A percentile compares a stretch with the other conserved stretches of the same genome.
phyloP scores from a whole-genome alignment of 2,888 invertebrate species.

The Branchipolynoe longqiensis region DNA sequence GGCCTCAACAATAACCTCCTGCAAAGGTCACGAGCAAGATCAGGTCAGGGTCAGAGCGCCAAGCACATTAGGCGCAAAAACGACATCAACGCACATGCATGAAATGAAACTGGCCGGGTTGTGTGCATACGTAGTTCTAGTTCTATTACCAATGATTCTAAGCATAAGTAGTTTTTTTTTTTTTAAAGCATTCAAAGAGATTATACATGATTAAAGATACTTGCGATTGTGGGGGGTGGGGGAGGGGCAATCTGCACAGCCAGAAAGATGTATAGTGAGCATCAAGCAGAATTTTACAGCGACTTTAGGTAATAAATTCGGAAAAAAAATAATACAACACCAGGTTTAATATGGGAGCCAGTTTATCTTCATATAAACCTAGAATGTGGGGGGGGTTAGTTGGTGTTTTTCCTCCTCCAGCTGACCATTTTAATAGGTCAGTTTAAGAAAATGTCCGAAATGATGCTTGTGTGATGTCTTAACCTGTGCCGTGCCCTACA shows the following conservation, averaged over 20 bases:
- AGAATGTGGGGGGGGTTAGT: conserved; percentile 6
- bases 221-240: neutral
- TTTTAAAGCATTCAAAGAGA: no score
- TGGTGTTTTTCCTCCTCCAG: neutral
- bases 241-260: neutral
- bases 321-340: neutral
- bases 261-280: neutral
- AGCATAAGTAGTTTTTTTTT: no score
- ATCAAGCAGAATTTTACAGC: neutral
- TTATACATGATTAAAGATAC: no score
- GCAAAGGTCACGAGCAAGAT: neutral
- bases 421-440: neutral
- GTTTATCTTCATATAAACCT: neutral
- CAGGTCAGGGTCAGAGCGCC: neutral
- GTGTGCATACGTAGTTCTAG: no score
- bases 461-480: conserved; percentile 48
- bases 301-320: no score
- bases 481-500: neutral
- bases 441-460: conserved; percentile 15
- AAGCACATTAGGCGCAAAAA: neutral
- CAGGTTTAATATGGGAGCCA: neutral
- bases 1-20: conserved; percentile 39
- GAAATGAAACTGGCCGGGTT: no score
- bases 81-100: no score
- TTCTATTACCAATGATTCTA: no score